phyloP scores from a whole-genome alignment of 1,140 invertebrate species.

The Sminthurides bifidus region DNA sequence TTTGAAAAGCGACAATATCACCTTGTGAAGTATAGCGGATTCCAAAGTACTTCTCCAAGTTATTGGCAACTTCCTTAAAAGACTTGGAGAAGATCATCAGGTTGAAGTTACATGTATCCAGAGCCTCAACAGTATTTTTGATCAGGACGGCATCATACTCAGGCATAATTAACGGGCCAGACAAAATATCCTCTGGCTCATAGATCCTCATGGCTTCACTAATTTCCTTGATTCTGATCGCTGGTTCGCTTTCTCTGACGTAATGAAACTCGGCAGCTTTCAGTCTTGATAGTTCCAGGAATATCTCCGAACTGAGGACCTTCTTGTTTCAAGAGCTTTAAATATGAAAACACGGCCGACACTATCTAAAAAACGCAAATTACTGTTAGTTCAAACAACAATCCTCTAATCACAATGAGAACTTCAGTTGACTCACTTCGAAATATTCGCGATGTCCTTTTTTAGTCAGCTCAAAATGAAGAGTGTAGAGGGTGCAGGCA shows the following conservation, averaged over 20 bases:
- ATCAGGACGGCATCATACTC: not conserved
- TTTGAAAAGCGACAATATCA: too few species aligned
- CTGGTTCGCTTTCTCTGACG: not conserved
- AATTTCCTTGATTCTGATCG: slow-evolving; percentile 1
- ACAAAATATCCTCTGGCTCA: not conserved
- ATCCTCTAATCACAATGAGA: not conserved
- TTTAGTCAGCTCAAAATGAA: slow-evolving; percentile 1
- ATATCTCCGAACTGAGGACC: slow-evolving; percentile 2
- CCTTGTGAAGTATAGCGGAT: not conserved
- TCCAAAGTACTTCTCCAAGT: not conserved
- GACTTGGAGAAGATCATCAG: slow-evolving; percentile 1
- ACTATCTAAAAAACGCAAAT: not conserved
- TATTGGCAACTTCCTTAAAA: not conserved
- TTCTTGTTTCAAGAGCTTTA: not conserved
- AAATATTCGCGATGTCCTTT: not conserved
- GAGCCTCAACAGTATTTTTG: not conserved
- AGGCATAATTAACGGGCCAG: not conserved
- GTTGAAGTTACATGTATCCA: not conserved
- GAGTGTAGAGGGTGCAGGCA: not conserved
- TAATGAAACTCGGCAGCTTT: slow-evolving; percentile 6
- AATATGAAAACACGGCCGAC: not conserved
- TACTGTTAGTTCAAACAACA: not conserved
- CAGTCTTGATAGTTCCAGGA: not conserved
- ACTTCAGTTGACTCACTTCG: not conserved
- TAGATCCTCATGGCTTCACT: slow-evolving; percentile 8